Percentiles rank a stretch among this genome's conserved stretches.
Evolutionary conservation across 2,113 vertebrate genomes (phyloP).

Genomic region (Ameiurus melas): DNA sequence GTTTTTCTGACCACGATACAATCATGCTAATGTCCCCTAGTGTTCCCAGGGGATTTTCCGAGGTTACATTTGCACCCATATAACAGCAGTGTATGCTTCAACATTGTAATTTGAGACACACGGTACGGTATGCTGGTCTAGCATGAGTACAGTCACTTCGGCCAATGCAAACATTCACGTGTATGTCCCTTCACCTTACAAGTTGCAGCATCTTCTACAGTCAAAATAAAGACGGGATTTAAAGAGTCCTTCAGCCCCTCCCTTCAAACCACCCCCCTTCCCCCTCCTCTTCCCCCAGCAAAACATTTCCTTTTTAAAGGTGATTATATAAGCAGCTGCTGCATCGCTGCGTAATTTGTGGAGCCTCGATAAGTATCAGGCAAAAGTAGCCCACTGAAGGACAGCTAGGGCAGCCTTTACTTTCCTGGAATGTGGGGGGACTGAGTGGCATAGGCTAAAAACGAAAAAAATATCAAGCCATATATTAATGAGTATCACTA

Average conservation of each 20-base stretch:
- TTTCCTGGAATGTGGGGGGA: conserved; percentile 33
- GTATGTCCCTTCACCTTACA: background rate
- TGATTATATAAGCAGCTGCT: conserved; percentile 69
- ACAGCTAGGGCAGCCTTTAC: conserved; percentile 12
- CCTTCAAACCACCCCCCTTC: conserved; percentile 32
- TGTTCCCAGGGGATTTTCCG: background rate
- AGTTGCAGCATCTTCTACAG: background rate
- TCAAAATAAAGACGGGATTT: background rate
- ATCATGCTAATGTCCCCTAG: background rate
- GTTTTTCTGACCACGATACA: background rate
- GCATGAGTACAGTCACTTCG: no score
- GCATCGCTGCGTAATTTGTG: conserved; percentile 62
- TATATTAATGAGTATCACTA: conserved; percentile 5
- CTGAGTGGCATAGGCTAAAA: background rate
- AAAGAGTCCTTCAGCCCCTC: conserved; percentile 51
- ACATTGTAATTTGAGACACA: background rate
- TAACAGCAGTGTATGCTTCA: background rate
- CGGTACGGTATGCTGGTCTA: background rate
- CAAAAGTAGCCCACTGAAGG: conserved; percentile 35
- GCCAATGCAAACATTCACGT: background rate
- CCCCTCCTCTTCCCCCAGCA: conserved; percentile 59
- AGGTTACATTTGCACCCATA: background rate
- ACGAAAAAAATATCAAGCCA: conserved; percentile 22
- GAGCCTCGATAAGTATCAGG: conserved; percentile 56
- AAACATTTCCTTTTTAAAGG: conserved; percentile 72